Evolutionary conservation across 1,140 invertebrate genomes (phyloP), one percentile per base, ranked within the genome.

Genomic region (Hypsibius dujardini): DNA sequence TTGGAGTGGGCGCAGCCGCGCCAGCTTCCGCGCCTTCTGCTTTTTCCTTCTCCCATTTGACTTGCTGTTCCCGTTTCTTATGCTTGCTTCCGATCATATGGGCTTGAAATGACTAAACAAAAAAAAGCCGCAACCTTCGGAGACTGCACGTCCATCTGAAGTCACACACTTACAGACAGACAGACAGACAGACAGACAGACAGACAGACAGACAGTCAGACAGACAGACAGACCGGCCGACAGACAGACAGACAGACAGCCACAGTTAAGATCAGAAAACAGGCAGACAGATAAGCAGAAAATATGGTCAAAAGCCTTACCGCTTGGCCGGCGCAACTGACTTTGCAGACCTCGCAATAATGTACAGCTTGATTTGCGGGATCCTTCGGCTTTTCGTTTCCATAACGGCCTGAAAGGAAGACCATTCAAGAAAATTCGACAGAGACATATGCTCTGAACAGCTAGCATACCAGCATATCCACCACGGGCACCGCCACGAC

Each of bases 71-170:
- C 78, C 95, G 95, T 83, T 97, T 97, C 82, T 98, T 98, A 80
- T 98, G 95, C 78, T 95, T 95, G 80, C 96, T 92, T 0, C 95
- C 95, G 79, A 95, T 93, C 73, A 98, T 81, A 84, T 98, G 95
- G 79, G 97, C 95, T 71, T 92, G 86, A 79, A 96, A 98, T 0
- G 94, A 95, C 84, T 92, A 79, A 1, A 72, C 75, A 74, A 74
- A 70, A 74, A 75, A 70, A 70, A 47, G 28, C 70, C 50, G 62
- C n/a, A 70, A 60, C 59, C n/a, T n/a, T n/a, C n/a, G n/a, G n/a
- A n/a, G n/a, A n/a, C n/a, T n/a, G n/a, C n/a, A n/a, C n/a, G n/a
- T n/a, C n/a, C n/a, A n/a, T n/a, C n/a, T n/a, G n/a, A n/a, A n/a
- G n/a, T n/a, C n/a, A n/a, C n/a, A n/a, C n/a, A n/a, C n/a, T n/a